These are phyloP conservation scores for Calyptommatus sinebrachiatus DNA, from an alignment of 2,113 vertebrate species.

Conservation along the genomic window DNA sequence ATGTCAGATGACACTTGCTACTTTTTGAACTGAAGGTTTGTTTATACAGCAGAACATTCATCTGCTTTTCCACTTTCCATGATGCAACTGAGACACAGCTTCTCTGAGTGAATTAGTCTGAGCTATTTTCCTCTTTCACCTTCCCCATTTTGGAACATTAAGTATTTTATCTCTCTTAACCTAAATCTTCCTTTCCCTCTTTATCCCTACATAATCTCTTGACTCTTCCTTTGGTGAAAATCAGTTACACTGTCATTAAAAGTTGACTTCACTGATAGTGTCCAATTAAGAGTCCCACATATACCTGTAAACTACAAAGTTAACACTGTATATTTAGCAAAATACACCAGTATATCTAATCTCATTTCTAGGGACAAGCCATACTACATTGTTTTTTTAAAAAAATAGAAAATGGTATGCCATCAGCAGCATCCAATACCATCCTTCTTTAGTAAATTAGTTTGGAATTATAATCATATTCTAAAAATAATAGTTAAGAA, in stretches of 20 bases:
- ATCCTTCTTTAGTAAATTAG: neutral
- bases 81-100: neutral
- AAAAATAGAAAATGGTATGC: neutral
- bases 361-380: too few species aligned
- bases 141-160: neutral
- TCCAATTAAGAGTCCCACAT: neutral
- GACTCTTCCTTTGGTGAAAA: neutral
- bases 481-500: neutral
- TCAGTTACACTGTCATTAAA: neutral
- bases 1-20: too few species aligned
- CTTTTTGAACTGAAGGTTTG: neutral
- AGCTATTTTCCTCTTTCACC: neutral
- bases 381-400: too few species aligned
- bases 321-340: neutral
- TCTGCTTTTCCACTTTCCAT: neutral
- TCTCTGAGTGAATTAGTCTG: neutral
- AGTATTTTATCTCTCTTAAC: neutral
- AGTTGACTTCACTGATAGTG: neutral
- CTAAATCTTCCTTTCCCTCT: neutral
- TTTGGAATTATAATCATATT: neutral
- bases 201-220: neutral
- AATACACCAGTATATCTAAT: neutral
- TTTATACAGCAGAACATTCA: neutral
- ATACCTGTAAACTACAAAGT: neutral
- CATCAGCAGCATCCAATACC: neutral